Conservation (phyloP, 2,113 vertebrate species). For the Thryonomys swinderianus region DNA sequence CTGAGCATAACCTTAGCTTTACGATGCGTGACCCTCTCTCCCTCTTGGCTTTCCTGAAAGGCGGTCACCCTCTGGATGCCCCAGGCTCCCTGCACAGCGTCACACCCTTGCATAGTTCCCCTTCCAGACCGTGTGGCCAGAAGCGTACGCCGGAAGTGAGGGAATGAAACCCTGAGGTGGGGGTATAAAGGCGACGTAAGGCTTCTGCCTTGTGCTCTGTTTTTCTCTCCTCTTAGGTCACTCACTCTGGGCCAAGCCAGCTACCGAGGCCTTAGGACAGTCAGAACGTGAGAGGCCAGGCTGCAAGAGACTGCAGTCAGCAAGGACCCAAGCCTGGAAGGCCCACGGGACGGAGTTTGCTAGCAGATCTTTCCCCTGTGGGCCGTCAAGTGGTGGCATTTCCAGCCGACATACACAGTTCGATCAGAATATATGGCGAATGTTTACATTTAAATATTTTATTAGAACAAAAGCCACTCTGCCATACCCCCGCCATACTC, state of each 20-base stretch:
- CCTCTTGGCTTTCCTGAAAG: background rate
- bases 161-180: background rate
- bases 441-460: background rate
- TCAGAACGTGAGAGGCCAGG: background rate
- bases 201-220: background rate
- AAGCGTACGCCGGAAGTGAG: background rate
- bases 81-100: background rate
- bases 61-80: background rate
- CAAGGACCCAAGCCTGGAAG: background rate
- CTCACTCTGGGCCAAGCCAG: background rate
- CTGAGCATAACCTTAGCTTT: background rate
- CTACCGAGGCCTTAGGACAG: background rate
- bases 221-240: background rate
- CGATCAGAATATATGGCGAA: background rate
- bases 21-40: background rate
- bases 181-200: background rate
- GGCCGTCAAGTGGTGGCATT: background rate
- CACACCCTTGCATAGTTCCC: background rate
- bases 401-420: accelerated
- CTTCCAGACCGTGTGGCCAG: background rate
- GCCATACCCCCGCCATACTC: background rate
- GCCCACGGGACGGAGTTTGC: background rate
- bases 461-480: background rate
- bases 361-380: background rate
- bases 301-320: background rate